Conservation (phyloP, 2,888 invertebrate genomes). For the Drosophila nr. medialis region DNA sequence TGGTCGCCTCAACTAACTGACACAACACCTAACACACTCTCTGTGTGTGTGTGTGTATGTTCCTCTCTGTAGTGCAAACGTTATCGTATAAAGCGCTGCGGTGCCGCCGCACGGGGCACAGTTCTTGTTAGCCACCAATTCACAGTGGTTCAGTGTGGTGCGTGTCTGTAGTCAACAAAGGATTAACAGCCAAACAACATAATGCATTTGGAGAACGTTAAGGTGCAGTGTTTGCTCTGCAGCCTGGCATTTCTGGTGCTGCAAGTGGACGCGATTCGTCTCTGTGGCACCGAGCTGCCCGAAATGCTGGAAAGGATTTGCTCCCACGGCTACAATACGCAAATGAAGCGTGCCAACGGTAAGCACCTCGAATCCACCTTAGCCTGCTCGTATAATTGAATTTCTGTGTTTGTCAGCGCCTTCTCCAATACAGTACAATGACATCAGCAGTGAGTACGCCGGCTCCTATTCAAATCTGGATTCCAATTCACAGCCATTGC, state of each 20-base stretch:
- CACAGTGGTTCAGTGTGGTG: not conserved
- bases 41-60: not conserved
- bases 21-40: slow-evolving; percentile 61
- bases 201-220: slow-evolving; percentile 30
- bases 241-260: slow-evolving; percentile 36
- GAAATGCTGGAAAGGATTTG: slow-evolving; percentile 62
- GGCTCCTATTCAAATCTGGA: slow-evolving; percentile 17
- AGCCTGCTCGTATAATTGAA: not conserved
- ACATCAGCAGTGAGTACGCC: slow-evolving; percentile 37
- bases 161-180: not conserved
- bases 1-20: slow-evolving; percentile 52
- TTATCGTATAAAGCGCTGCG: slow-evolving; percentile 56
- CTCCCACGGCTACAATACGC: slow-evolving; percentile 61
- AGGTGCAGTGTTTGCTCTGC: slow-evolving; percentile 29
- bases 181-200: slow-evolving; percentile 10
- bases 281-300: slow-evolving; percentile 66
- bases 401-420: slow-evolving; percentile 27
- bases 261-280: slow-evolving; percentile 25
- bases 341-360: slow-evolving; percentile 59
- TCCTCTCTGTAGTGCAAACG: slow-evolving; percentile 15
- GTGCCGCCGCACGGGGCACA: slow-evolving; percentile 31
- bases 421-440: slow-evolving; percentile 38
- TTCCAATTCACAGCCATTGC: slow-evolving; percentile 43
- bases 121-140: slow-evolving; percentile 35
- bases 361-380: not conserved